Percentiles rank a stretch among this genome's conserved stretches.
Evolutionary conservation across 2,797 vertebrate genomes (phyloP).

Genomic region (Lophius americanus): DNA sequence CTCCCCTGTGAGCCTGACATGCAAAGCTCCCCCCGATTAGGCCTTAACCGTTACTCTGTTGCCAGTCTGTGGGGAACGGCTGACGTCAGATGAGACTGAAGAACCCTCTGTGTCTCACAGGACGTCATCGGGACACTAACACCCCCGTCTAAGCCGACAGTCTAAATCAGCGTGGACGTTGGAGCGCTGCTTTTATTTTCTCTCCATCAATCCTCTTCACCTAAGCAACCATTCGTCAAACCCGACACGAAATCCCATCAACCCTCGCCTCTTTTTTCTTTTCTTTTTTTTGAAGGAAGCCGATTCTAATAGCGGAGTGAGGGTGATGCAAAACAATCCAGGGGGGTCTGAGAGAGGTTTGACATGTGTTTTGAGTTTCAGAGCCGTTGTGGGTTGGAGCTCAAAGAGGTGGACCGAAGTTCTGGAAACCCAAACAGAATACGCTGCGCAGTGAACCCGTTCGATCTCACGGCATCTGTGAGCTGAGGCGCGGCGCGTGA

Average conservation of each 20-base stretch:
- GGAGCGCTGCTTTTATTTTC: constrained; percentile 44
- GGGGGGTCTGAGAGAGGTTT: constrained; percentile 14
- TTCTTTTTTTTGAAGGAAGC: neutral
- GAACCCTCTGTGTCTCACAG: constrained; percentile 54
- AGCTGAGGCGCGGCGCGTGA: constrained; percentile 49
- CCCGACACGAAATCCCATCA: constrained; percentile 36
- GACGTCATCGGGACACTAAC: constrained; percentile 65
- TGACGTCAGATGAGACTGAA: constrained; percentile 64
- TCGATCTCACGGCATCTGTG: constrained; percentile 37
- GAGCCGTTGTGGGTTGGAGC: constrained; percentile 24
- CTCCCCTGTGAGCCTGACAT: constrained; percentile 37
- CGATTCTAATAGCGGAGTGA: constrained; percentile 7
- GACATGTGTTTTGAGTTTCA: constrained; percentile 61
- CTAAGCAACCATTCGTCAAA: constrained; percentile 68
- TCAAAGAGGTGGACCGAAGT: constrained; percentile 49
- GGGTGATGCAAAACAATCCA: constrained; percentile 17
- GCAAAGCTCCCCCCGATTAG: constrained; percentile 49
- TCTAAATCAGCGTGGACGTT: constrained; percentile 58
- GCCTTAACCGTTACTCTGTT: constrained; percentile 65
- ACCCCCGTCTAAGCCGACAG: constrained; percentile 47
- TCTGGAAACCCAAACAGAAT: constrained; percentile 51
- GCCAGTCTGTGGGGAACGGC: constrained; percentile 54
- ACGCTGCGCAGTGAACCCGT: constrained; percentile 22
- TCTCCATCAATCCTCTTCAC: constrained; percentile 19
- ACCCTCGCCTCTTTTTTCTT: constrained; percentile 7